These are phyloP conservation scores for Nesidiocoris tenuis DNA, from an alignment of 2,888 invertebrate genomes.

Conservation along the genomic window DNA sequence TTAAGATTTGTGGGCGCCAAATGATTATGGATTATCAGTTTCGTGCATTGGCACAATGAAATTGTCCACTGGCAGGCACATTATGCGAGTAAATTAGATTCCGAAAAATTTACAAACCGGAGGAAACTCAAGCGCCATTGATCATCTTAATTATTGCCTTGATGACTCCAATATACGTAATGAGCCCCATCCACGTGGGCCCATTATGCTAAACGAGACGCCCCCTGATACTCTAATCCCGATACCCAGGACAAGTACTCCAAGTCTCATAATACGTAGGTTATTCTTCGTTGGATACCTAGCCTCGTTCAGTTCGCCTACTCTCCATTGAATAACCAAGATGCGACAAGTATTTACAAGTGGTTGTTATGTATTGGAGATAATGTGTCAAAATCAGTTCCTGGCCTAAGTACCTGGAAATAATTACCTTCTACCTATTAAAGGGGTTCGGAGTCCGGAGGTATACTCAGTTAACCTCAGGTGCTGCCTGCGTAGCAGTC, in stretches of 20 bases:
- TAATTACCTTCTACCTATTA: too few species aligned
- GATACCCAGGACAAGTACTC: too few species aligned
- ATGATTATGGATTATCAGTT: too few species aligned
- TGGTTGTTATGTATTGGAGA: background rate
- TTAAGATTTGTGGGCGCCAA: too few species aligned
- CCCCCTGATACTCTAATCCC: background rate
- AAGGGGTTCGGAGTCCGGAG: too few species aligned
- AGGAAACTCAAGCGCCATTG: background rate
- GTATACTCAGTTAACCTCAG: too few species aligned
- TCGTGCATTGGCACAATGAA: too few species aligned
- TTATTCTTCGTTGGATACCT: too few species aligned
- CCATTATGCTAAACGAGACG: background rate
- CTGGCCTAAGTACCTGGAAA: too few species aligned
- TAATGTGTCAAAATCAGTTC: too few species aligned
- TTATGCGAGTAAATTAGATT: background rate
- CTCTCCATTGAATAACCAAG: background rate
- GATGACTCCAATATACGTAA: background rate
- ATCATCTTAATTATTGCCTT: background rate
- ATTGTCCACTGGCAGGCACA: too few species aligned
- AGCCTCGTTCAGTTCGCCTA: background rate
- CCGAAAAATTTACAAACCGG: background rate
- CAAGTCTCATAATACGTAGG: background rate
- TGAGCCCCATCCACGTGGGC: background rate
- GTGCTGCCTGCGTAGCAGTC: too few species aligned
- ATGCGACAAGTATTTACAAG: background rate